Evolutionary conservation across 1,140 invertebrate species (phyloP), one percentile per base, ranked within the genome.

Genomic region (Scylla paramamosain): DNA sequence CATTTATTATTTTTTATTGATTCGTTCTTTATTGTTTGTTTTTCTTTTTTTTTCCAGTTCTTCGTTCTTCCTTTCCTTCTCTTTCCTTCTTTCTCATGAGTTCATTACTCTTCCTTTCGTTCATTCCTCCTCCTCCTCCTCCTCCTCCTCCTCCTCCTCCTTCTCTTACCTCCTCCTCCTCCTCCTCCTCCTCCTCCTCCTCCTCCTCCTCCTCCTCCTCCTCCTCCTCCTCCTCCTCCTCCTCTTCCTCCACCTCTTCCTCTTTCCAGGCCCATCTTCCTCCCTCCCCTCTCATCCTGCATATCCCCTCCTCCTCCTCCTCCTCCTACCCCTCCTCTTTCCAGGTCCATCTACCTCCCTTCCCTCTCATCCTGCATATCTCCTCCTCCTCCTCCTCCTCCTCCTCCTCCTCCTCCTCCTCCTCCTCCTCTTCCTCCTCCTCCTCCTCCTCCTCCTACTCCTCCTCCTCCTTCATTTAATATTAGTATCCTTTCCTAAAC

Each of bases 301-400:
- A 29, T 84, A 7, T 29, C 20, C 31, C 10, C 20, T 39, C 86
- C 31, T 88, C 86, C 31, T 39, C 16, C 4, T 88, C 32, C 31
- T 39, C 86, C 25, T 39, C 32, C 31, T 29, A 0, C 16, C 0
- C 86, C 31, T 77, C n/a, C n/a, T 28, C 14, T 1, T 86, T 86
- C 32, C 83, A 25, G 0, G 28, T 7, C n/a, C 83, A 14, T 28
- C 83, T 86, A 0, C 28, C n/a, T 86, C 67, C 67, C 6, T n/a
- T n/a, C 67, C 20, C 20, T 7, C n/a, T n/a, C 67, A 7, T 77
- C 25, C 28, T 20, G 8, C 39, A 39, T 39, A 39, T 39, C 39
- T 4, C 86, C 45, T 88, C 86, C 86, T 88, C 45, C 86, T 45
- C 45, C 45, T 39, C 86, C 31, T 88, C 31, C 86, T 88, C 39